Conservation (phyloP, 2,797 vertebrate species). For the Clarias pachynema region DNA sequence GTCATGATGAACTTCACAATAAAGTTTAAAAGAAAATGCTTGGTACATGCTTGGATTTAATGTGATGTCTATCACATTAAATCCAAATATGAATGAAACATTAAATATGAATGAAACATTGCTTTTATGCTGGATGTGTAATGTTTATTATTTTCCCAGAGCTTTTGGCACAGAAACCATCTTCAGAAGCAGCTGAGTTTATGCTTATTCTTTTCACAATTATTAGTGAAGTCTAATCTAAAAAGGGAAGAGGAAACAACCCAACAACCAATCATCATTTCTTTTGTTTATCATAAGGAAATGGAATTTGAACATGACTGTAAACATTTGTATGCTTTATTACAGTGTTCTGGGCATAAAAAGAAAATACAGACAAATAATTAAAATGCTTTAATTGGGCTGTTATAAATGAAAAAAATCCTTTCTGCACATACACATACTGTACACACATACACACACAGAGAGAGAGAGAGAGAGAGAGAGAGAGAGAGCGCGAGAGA, state of each 20-base stretch:
- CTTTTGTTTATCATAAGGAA: not conserved
- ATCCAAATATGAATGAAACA: too few relatives aligned
- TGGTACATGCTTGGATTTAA: not conserved
- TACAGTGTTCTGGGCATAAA: not conserved
- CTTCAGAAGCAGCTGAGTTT: constrained; percentile 10
- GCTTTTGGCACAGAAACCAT: constrained; percentile 2
- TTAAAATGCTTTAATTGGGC: not conserved
- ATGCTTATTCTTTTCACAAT: not conserved
- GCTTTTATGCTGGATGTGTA: not conserved
- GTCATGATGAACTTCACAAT: too few relatives aligned
- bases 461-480: too few relatives aligned
- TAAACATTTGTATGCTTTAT: too few relatives aligned
- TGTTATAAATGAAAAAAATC: not conserved
- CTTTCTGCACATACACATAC: not conserved
- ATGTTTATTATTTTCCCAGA: not conserved
- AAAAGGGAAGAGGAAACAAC: not conserved
- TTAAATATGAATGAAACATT: constrained; percentile 4
- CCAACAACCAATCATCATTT: not conserved
- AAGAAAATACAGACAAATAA: not conserved
- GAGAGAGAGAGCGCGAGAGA: not conserved
- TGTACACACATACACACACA: not conserved
- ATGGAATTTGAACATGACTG: too few relatives aligned
- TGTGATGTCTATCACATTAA: not conserved
- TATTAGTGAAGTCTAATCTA: not conserved
- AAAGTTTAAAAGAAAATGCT: too few relatives aligned